A percentile compares a stretch with the other conserved stretches of the same genome.
These are phyloP conservation scores for Morinoia aosen DNA, from an alignment of 2,888 invertebrate species.

Conservation along the genomic window DNA sequence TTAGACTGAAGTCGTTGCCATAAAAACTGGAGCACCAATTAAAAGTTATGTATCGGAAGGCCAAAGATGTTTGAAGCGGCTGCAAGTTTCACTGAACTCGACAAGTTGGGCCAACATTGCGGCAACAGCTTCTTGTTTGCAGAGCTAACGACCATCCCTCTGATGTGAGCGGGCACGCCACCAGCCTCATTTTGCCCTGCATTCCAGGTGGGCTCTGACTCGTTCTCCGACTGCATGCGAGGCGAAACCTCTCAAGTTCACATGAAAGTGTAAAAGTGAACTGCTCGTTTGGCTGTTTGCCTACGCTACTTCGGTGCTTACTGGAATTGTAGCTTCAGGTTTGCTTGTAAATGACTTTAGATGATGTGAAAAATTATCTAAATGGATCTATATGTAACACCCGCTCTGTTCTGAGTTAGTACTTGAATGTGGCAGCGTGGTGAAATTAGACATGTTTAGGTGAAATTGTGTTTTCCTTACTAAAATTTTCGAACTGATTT, in stretches of 20 bases:
- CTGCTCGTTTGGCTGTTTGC: neutral
- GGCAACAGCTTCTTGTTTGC: slow-evolving; percentile 7
- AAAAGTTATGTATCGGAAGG: neutral
- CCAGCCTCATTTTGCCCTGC: neutral
- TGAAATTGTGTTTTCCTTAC: no score
- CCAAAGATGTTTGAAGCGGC: neutral
- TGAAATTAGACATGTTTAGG: neutral
- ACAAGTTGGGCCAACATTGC: neutral
- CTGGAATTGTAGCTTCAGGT: neutral
- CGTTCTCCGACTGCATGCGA: neutral
- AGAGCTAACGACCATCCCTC: neutral
- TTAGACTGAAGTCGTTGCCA: neutral
- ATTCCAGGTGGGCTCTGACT: neutral
- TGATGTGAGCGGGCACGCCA: neutral
- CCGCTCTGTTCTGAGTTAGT: neutral
- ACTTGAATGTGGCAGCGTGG: neutral
- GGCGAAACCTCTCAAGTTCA: neutral
- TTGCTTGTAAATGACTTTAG: neutral
- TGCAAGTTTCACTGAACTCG: neutral
- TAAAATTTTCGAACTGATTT: no score
- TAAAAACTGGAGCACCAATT: neutral
- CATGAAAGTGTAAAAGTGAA: neutral
- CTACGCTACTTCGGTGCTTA: neutral
- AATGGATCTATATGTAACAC: no score
- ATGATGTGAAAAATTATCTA: neutral